Evolutionary conservation across 2,797 vertebrate species (phyloP), one percentile per base, ranked within the genome.

Genomic region (Tapirus indicus): DNA sequence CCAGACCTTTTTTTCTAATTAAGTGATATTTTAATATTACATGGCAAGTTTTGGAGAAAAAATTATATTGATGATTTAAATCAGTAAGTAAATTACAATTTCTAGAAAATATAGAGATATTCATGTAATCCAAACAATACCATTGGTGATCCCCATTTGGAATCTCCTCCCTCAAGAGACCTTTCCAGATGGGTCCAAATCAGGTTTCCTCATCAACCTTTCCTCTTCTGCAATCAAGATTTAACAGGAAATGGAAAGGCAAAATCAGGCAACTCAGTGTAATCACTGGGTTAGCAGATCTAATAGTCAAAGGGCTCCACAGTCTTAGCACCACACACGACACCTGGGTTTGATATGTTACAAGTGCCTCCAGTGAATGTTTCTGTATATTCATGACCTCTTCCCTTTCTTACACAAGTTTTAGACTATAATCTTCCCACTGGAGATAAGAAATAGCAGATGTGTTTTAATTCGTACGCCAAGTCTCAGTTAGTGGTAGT

Each of bases 11-110:
- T 96, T 54, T 56, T 17, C 20, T 95, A 89, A 74, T 93, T 88
- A 72, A 9, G 11, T 82, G 23, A 47, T 93, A 89, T 93, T 93
- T 96, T 58, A 72, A 49, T 66, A 97, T 74, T 75, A 29, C 11
- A 86, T 62, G 38, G 13, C 6, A 97, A 58, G 0, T 35, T 90
- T 87, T 52, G 8, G 16, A 78, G 32, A 17, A 60, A 83, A 90
- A 88, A 75, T 29, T 35, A 44, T 29, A 69, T 16, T 62, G 27
- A 52, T 77, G 7, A 69, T 72, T 86, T 47, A 89, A 94, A 79
- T 69, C 6, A 83, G 41, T 49, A 47, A 71, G 4, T 35, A 72
- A 88, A 64, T 74, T 52, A 58, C 72, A 56, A 54, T 25, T 80
- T 92, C 60, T 72, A 56, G 23, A 83, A 47, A 78, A 80, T 66